Evolutionary conservation across 2,113 vertebrate genomes (phyloP), one percentile per base, ranked within the genome.

Genomic region (Synchiropus splendidus): DNA sequence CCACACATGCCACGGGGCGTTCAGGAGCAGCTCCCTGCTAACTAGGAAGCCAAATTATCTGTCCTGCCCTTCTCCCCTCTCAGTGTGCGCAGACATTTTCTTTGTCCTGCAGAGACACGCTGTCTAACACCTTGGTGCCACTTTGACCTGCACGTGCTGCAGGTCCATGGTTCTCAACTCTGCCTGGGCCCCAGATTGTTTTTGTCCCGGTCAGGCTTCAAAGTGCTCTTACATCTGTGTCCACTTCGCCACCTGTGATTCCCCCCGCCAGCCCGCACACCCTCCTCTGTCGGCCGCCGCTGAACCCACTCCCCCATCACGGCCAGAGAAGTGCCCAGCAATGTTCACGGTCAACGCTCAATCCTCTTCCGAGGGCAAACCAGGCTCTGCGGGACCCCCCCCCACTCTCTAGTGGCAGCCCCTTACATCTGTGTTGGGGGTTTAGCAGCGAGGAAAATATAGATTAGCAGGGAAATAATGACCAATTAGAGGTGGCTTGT

Each of bases 401-500:
- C 35, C 16, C 44, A 6, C 46, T 15, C 39, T 17, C 11, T 49
- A 42, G 36, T 42, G 37, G 40, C 53, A 39, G 10, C 35, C 63
- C 52, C 51, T 61, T 61, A 61, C 68, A 73, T 70, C 63, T 73
- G 66, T 73, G 65, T 70, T 64, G 56, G 51, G 54, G 64, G 60
- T 71, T 71, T 48, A 59, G 54, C 54, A 53, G 41, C 39, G 56
- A 61, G 57, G 52, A 49, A 68, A 68, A 58, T 61, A 58, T 63
- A 70, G 58, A 71, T 68, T 63, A 71, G 51, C 47, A 39, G 50
- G 50, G 32, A 64, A 73, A 65, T 61, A 78, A 78, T 70, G 63
- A 68, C 66, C 72, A 75, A 70, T 78, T 75, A 75, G 51, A 42
- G 50, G 21, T 30, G 5, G 54, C 63, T 67, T 75, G 58, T 70